These are phyloP conservation scores for Spinus pinus DNA, from an alignment of 2,797 vertebrate genomes.

Conservation along the genomic window DNA sequence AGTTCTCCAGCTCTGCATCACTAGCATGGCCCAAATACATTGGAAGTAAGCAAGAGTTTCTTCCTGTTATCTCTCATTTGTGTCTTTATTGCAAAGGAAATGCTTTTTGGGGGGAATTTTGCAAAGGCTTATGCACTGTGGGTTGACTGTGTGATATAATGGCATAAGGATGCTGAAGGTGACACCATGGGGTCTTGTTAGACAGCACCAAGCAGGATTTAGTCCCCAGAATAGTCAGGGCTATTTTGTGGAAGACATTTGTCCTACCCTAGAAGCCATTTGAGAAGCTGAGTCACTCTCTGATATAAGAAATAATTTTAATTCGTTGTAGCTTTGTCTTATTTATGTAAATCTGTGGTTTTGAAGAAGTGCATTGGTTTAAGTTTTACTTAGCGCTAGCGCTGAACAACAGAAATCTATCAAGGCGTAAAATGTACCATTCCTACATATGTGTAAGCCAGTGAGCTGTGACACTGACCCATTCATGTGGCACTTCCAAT, in stretches of 20 bases:
- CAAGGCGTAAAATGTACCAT: not conserved
- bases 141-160: not conserved
- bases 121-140: not conserved
- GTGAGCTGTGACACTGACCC: not conserved
- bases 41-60: not conserved
- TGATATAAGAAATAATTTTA: not conserved
- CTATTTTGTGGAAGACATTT: not conserved
- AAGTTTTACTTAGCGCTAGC: not conserved
- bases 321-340: not conserved
- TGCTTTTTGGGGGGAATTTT: not conserved
- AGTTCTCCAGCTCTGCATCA: not conserved
- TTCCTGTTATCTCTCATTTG: not conserved
- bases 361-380: not conserved
- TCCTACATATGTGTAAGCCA: not conserved
- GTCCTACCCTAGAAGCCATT: not conserved
- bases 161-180: not conserved
- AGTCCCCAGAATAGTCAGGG: not conserved
- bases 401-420: not conserved
- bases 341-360: not conserved
- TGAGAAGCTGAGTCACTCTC: not conserved
- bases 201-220: not conserved
- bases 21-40: not conserved
- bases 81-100: not conserved
- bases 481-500: not conserved
- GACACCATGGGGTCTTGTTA: not conserved